Base-by-base conservation (phyloP, 2,113 vertebrate genomes). In the Neodontobutis hainanensis region DNA sequence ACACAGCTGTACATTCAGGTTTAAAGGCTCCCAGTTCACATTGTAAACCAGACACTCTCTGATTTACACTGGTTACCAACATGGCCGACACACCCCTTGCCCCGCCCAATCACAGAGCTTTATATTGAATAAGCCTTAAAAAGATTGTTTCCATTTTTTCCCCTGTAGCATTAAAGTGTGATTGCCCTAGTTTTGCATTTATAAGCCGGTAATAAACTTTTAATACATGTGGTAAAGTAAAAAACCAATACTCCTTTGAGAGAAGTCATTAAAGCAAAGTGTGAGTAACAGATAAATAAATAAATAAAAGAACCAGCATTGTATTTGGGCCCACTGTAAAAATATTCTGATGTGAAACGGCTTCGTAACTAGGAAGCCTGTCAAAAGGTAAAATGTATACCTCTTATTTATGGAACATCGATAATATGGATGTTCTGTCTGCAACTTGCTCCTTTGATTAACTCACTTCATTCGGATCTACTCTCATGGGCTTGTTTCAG, bases 361-460 rank as follows among this genome's bases (percentile, higher is more conserved):
- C 40, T 74, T 67, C 53, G 72, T 82, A 70, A 83, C 51, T 65
- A 84, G 64, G 68, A 76, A 68, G 61, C 61, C 65, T 75, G 79
- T 87, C 82, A 68, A 71, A 80, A 75, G 43, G 11, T 73, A 73
- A 87, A 83, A 83, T 73, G 65, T 80, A 75, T 84, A 65, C 78
- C 60, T 85, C 82, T 86, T 85, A 85, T 90, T 90, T 88, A 90
- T 88, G 81, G 55, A 65, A 64, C 75, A 72, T 91, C 87, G 76
- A 91, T 92, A 90, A 53, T 90, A 87, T 90, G 58, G 88, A 90
- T 57, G 46, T 82, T 75, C 56, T 73, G 83, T 88, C 87, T 48
- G 47, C 77, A 82, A 69, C 84, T 78, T 78, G 83, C 73, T 84
- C 67, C 62, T 84, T 78, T 92, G 88, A 92, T 92, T 88, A 90